phyloP scores from a whole-genome alignment of 37 sponge, comb jelly and placozoan species.

The Axinella damicornis region DNA sequence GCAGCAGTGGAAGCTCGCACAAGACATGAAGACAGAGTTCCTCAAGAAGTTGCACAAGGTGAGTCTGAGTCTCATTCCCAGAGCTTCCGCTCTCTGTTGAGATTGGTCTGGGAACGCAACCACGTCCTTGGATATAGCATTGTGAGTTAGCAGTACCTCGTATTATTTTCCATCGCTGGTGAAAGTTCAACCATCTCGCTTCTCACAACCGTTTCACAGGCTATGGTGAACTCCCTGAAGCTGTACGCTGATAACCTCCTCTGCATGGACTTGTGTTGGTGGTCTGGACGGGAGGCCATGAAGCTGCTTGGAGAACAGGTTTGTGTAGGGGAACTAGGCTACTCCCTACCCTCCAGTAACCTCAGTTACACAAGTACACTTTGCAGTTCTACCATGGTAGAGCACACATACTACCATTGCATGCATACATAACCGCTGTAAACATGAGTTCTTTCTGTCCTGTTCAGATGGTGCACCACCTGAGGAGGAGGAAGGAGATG shows the following conservation, averaged over 20 bases:
- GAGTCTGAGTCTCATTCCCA: background rate
- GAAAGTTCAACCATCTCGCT: background rate
- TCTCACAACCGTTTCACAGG: background rate
- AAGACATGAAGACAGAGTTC: conserved; percentile 43
- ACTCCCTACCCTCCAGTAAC: too few relatives aligned
- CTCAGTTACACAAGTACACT: background rate
- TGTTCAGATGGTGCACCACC: conserved; percentile 55
- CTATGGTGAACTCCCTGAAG: conserved; percentile 43
- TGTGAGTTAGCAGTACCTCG: background rate
- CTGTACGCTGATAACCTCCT: conserved; percentile 83
- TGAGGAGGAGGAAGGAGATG: conserved; percentile 54
- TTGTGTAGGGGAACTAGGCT: background rate
- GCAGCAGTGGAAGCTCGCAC: conserved; percentile 38
- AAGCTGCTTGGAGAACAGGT: conserved; percentile 9
- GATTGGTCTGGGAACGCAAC: too few relatives aligned
- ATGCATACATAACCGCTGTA: too few relatives aligned
- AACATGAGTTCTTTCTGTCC: background rate
- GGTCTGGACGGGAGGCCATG: conserved; percentile 50
- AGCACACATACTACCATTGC: background rate
- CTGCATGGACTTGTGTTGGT: conserved; percentile 85
- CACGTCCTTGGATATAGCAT: background rate
- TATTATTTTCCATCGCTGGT: background rate
- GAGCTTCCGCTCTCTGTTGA: background rate
- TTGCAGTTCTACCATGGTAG: too few relatives aligned
- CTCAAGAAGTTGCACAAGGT: conserved; percentile 69